Evolutionary conservation across 2,113 vertebrate species (phyloP).

Genomic region (Irena cyanogastra): DNA sequence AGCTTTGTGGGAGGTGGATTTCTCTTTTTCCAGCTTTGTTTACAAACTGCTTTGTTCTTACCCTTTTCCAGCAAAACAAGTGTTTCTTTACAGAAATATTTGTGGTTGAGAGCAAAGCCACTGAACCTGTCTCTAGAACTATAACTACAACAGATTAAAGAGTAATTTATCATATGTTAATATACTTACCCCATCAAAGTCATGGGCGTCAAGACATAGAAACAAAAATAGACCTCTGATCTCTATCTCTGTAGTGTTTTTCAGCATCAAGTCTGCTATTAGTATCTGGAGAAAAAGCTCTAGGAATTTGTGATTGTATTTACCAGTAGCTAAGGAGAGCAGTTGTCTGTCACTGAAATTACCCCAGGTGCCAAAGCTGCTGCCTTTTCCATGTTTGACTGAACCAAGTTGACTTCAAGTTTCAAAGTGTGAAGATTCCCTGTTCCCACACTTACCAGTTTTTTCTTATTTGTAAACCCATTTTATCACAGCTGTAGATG

Average conservation of each 20-base stretch:
- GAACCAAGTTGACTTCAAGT: not conserved
- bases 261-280: not conserved
- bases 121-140: conserved; percentile 1
- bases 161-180: conserved; percentile 40
- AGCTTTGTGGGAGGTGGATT: not conserved
- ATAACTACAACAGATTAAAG: conserved; percentile 20
- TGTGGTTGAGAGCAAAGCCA: conserved; percentile 12
- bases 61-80: not conserved
- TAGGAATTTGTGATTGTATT: not conserved
- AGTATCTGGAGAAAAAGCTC: not conserved
- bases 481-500: not conserved
- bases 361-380: not conserved
- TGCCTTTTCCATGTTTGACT: not conserved
- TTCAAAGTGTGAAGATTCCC: not conserved
- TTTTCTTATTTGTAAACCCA: not conserved
- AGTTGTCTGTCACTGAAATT: not conserved
- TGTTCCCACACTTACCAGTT: not conserved
- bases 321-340: not conserved
- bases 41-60: conserved; percentile 38
- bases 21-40: conserved; percentile 24
- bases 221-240: conserved; percentile 47
- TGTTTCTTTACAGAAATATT: conserved; percentile 20
- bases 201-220: not conserved
- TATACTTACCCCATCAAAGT: conserved; percentile 38
- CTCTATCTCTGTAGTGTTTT: conserved; percentile 24